Percentiles rank a stretch among this genome's conserved stretches.
These are phyloP conservation scores for Amiota communis DNA, from an alignment of 2,888 invertebrate species.

Conservation along the genomic window DNA sequence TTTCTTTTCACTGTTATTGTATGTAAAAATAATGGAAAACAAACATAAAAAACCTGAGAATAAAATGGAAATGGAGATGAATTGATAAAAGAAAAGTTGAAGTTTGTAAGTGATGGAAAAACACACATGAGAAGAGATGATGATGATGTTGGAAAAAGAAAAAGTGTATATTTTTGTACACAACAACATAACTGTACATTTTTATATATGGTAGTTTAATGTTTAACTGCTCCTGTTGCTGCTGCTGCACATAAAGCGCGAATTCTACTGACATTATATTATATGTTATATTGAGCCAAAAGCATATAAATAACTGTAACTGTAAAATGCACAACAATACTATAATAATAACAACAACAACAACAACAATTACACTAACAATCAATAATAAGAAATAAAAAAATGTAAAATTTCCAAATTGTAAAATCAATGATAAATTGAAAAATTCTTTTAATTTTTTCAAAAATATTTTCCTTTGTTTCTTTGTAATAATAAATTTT, in stretches of 20 bases:
- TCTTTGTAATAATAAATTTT: slow-evolving; percentile 39
- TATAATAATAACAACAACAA: too few relatives aligned
- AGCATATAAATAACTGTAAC: slow-evolving; percentile 25
- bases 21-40: slow-evolving; percentile 29
- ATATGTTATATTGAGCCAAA: background rate
- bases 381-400: slow-evolving; percentile 17
- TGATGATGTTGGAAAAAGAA: background rate
- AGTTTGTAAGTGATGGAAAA: too few relatives aligned
- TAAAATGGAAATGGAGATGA: too few relatives aligned
- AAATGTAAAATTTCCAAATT: slow-evolving; percentile 31
- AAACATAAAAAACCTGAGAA: background rate
- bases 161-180: slow-evolving; percentile 23
- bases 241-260: too few relatives aligned
- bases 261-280: too few relatives aligned
- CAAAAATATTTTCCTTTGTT: slow-evolving; percentile 4
- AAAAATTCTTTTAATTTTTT: background rate
- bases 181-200: slow-evolving; percentile 29
- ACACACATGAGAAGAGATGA: too few relatives aligned
- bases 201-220: background rate
- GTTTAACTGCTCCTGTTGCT: too few relatives aligned
- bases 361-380: too few relatives aligned
- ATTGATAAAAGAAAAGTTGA: too few relatives aligned
- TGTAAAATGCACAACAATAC: slow-evolving; percentile 47
- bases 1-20: slow-evolving; percentile 31
- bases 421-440: background rate